Evolutionary conservation across 1,140 invertebrate species (phyloP).

Genomic region (Drosophila bocki): DNA sequence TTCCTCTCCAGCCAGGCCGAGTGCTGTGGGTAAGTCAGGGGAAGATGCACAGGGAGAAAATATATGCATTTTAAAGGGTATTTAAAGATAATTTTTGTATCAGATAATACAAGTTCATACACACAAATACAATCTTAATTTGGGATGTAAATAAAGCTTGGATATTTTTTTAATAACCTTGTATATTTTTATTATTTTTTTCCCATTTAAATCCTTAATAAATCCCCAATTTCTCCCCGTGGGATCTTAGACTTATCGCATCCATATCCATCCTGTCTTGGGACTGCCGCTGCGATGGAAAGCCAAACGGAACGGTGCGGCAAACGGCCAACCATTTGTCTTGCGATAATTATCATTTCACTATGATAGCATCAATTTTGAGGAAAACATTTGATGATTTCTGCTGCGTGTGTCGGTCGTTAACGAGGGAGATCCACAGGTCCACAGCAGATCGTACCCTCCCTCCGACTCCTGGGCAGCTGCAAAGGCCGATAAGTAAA

Average conservation of each 20-base stretch:
- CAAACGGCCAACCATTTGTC: conserved; percentile 71
- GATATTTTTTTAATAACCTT: too few species aligned
- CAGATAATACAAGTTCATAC: too few species aligned
- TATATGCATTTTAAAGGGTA: not conserved
- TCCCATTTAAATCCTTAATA: not conserved
- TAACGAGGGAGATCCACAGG: conserved; percentile 57
- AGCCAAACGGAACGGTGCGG: conserved; percentile 41
- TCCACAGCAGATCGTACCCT: not conserved
- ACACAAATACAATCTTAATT: too few species aligned
- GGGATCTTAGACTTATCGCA: not conserved
- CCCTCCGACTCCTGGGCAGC: conserved; percentile 37
- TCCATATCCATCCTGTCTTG: conserved; percentile 15
- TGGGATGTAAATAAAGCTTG: not conserved
- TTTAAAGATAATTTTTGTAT: not conserved
- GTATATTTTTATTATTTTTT: not conserved
- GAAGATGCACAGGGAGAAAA: conserved; percentile 23
- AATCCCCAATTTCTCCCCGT: not conserved
- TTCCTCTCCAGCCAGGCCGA: conserved; percentile 49
- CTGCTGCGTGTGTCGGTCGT: conserved; percentile 79
- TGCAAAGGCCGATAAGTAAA: conserved; percentile 72
- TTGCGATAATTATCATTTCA: conserved; percentile 82
- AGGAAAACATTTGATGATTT: conserved; percentile 79
- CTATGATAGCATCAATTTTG: conserved; percentile 80
- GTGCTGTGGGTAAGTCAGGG: conserved; percentile 43
- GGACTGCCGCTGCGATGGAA: conserved; percentile 38